Percentiles rank a stretch among this genome's conserved stretches.
These are phyloP conservation scores for Aphelinus certus DNA, from an alignment of 1,140 invertebrate species.

Conservation along the genomic window DNA sequence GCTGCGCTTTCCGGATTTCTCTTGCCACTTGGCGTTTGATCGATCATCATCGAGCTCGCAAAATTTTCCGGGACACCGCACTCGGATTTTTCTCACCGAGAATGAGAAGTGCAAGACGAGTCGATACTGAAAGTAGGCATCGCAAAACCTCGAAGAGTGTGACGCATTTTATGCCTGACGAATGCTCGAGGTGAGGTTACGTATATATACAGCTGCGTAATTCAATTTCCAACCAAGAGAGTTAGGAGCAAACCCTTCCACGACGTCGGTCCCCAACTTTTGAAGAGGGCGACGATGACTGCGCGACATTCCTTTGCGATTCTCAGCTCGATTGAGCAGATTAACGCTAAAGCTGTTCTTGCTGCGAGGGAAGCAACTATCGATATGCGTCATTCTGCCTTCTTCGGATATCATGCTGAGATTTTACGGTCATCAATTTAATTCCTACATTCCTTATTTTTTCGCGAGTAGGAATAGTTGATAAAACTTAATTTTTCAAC, in stretches of 20 bases:
- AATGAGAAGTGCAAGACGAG: background rate
- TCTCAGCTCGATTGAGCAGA: conserved; percentile 2
- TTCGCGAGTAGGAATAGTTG: too few relatives aligned
- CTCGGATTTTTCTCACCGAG: too few relatives aligned
- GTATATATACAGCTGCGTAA: background rate
- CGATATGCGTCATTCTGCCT: background rate
- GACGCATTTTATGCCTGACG: too few relatives aligned
- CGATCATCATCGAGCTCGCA: background rate
- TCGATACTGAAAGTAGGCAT: background rate
- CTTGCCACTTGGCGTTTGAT: background rate
- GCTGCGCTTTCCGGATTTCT: too few relatives aligned
- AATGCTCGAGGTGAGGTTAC: background rate
- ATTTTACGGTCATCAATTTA: background rate
- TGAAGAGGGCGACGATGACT: background rate
- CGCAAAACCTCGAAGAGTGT: too few relatives aligned
- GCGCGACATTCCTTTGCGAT: background rate
- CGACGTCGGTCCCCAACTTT: too few relatives aligned
- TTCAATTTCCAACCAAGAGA: conserved; percentile 12
- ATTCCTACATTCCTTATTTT: too few relatives aligned
- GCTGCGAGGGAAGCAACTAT: too few relatives aligned
- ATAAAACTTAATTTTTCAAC: too few relatives aligned
- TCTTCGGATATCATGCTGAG: background rate
- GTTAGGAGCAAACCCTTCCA: background rate
- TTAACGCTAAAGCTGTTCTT: background rate
- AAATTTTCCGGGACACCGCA: too few relatives aligned